Conservation (phyloP, 64 coral and sea anemone genomes). For the Catalaphyllia jardinei region DNA sequence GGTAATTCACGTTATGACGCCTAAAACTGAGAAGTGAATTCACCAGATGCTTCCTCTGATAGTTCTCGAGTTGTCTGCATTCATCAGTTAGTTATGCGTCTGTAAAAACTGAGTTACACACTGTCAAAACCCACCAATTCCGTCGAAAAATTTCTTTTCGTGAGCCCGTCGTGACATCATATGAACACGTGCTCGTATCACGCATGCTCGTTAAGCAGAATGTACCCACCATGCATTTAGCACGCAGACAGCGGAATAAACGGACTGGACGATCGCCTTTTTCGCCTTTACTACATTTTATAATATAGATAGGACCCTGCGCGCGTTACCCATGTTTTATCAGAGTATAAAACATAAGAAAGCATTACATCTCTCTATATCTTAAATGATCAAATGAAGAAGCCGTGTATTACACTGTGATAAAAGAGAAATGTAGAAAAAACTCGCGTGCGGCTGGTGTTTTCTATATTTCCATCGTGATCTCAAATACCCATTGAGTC, state of each 20-base stretch:
- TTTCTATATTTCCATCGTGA: too few relatives aligned
- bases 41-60: neutral
- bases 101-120: neutral
- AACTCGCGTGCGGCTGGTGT: too few relatives aligned
- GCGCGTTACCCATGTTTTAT: too few relatives aligned
- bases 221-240: conserved; percentile 23
- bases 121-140: neutral
- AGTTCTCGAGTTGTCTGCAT: neutral
- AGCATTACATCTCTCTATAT: too few relatives aligned
- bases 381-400: too few relatives aligned
- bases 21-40: neutral
- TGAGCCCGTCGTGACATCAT: conserved; percentile 51
- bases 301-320: too few relatives aligned
- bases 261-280: neutral
- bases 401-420: too few relatives aligned
- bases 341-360: too few relatives aligned
- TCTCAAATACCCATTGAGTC: too few relatives aligned
- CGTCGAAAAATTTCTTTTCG: neutral
- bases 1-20: conserved; percentile 16
- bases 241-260: neutral
- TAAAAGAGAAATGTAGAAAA: too few relatives aligned
- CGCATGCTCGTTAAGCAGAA: conserved; percentile 4
- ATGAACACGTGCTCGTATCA: conserved; percentile 30
- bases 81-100: neutral
- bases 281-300: too few relatives aligned